Base-by-base conservation (phyloP, 2,888 invertebrate genomes). In the Pterostichus niger region DNA sequence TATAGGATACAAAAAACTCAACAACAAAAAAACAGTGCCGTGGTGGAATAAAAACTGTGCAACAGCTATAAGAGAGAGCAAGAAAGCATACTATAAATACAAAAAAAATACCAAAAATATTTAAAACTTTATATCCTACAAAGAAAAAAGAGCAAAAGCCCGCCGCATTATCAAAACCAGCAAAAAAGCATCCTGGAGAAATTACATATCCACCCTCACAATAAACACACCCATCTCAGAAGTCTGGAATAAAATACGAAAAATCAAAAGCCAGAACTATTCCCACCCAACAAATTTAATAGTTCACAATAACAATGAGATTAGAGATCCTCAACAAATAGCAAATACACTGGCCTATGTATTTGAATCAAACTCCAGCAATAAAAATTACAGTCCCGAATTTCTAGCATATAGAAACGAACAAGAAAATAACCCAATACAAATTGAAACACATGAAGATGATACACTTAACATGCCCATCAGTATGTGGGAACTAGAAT, bases 231-330 rank as follows among this genome's bases (percentile, higher is more conserved):
- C 64, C 4, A 9, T 64, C 9, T 13, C 31, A 24, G 35, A 64
- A 24, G 35, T 64, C 9, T 64, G 64, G 31, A 64, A 64, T 31
- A 71, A 71, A 44, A 71, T 13, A n/a, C 9, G 46, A 40, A 44
- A 9, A 9, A 31, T 13, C 10, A 71, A 33, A n/a, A n/a, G n/a
- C n/a, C n/a, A n/a, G n/a, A n/a, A n/a, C n/a, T n/a, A n/a, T n/a
- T n/a, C n/a, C n/a, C n/a, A n/a, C n/a, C n/a, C n/a, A n/a, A n/a
- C n/a, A n/a, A n/a, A n/a, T n/a, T n/a, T n/a, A n/a, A n/a, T n/a
- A n/a, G n/a, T n/a, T n/a, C n/a, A n/a, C n/a, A n/a, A n/a, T n/a
- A n/a, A n/a, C n/a, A n/a, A n/a, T n/a, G n/a, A n/a, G n/a, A n/a
- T n/a, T n/a, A n/a, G n/a, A n/a, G n/a, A n/a, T n/a, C n/a, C n/a